Conservation (phyloP, 2,888 invertebrate genomes). For the Nephrotoma appendiculata region DNA sequence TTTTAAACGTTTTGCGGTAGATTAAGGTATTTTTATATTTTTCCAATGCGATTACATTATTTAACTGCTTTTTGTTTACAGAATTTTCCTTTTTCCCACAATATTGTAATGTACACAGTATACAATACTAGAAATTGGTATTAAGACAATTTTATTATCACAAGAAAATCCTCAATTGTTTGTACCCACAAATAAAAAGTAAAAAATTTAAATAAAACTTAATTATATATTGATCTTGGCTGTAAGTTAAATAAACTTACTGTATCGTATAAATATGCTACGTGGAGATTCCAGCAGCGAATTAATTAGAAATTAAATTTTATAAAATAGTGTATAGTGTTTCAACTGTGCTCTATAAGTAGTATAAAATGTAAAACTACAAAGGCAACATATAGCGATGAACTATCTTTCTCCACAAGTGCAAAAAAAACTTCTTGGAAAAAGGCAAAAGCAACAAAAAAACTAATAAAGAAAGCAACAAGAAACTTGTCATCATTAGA, state of each 20-base stretch:
- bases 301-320: not conserved
- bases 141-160: not conserved
- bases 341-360: not conserved
- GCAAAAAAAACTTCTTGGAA: not conserved
- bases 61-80: not conserved
- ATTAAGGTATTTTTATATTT: not conserved
- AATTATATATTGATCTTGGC: not conserved
- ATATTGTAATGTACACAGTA: not conserved
- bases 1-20: conserved; percentile 3
- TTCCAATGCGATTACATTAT: not conserved
- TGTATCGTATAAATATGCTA: not conserved
- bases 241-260: not conserved
- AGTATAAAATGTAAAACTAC: not conserved
- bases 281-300: not conserved
- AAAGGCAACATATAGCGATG: not conserved
- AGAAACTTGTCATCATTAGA: conserved; percentile 4
- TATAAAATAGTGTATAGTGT: not conserved
- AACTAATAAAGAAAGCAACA: not conserved
- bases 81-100: not conserved
- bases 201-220: not conserved
- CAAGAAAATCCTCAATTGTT: not conserved
- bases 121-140: not conserved
- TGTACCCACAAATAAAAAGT: not conserved
- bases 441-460: not conserved
- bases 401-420: not conserved